Base-by-base conservation (phyloP, 1,140 invertebrate species). In the Mylabris phalerata region DNA sequence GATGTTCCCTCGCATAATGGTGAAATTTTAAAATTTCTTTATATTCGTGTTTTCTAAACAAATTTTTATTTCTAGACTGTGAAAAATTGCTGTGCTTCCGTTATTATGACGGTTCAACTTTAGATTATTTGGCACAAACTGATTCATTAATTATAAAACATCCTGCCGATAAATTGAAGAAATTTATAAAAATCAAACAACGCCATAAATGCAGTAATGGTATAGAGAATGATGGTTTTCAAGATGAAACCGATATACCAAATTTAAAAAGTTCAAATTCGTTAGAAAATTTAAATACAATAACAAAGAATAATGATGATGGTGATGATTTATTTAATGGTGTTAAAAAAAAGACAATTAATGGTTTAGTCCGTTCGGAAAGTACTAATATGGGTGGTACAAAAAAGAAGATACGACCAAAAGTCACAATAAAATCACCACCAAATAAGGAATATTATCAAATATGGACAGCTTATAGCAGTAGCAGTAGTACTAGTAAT, bases 381-480 rank as follows among this genome's bases (percentile, higher is more conserved):
- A 67, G 67, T 58, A 64, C 55, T 9, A 64, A 59, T 48, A 63
- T 66, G 39, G 66, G 63, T 45, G 72, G 72, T 10, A 71, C 70
- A 0, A 75, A 75, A 54, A 74, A 73, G 48, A 75, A 75, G 59
- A 65, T 74, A 9, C 63, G 69, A 3, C 59, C 70, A 1, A 70
- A 71, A 51, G 32, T 47, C 10, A 63, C 56, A 32, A 7, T 52
- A 10, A 78, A 79, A 57, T 79, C 76, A 24, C 79, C 79, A 1
- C 79, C 79, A 1, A 78, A 75, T 55, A 80, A 79, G 27, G 80
- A 82, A 62, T 82, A 82, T 71, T 81, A 80, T 68, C 80, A 82
- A 68, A 79, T 82, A 64, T 82, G 80, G 80, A 79, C 78, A 45
- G 76, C 80, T 52, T 78, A 79, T 62, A 79, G 78, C 70, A 77